These are phyloP conservation scores for Drosophila kohkoa DNA, from an alignment of 1,140 invertebrate species.

Conservation along the genomic window DNA sequence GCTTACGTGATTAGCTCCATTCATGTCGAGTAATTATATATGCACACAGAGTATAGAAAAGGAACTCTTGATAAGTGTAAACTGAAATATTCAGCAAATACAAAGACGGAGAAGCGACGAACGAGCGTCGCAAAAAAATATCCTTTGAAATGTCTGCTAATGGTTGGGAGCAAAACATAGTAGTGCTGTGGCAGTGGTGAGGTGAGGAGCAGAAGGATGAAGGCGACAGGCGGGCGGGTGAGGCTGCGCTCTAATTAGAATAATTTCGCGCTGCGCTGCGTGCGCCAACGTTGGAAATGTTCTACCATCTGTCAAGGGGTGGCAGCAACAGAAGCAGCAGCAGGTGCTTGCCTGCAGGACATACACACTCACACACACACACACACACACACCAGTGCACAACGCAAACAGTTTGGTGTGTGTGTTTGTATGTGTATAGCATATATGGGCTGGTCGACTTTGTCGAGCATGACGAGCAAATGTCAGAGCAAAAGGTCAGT, in stretches of 20 bases:
- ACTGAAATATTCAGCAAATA: slow-evolving; percentile 33
- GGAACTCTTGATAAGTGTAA: slow-evolving; percentile 30
- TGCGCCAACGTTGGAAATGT: slow-evolving; percentile 60
- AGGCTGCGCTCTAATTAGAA: slow-evolving; percentile 67
- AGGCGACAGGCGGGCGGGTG: not conserved
- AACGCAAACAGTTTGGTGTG: slow-evolving; percentile 44
- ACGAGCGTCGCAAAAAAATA: slow-evolving; percentile 1
- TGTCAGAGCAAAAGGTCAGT: slow-evolving; percentile 70
- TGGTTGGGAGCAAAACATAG: slow-evolving; percentile 4
- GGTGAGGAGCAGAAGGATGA: not conserved
- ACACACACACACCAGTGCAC: slow-evolving; percentile 33
- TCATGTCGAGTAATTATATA: slow-evolving; percentile 26
- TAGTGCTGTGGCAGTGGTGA: not conserved
- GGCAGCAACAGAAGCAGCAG: slow-evolving; percentile 29
- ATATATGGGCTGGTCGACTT: slow-evolving; percentile 40
- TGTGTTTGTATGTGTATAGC: slow-evolving; percentile 4
- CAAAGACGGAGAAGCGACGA: slow-evolving; percentile 8
- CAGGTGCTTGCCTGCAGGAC: slow-evolving; percentile 65
- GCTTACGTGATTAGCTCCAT: slow-evolving; percentile 38
- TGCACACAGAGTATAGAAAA: slow-evolving; percentile 22
- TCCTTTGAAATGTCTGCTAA: slow-evolving; percentile 20
- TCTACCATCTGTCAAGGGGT: slow-evolving; percentile 56
- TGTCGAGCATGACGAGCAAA: slow-evolving; percentile 54
- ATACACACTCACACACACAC: slow-evolving; percentile 5
- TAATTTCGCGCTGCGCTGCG: slow-evolving; percentile 78